Percentiles rank a stretch among this genome's conserved stretches.
These are phyloP conservation scores for Hipposideros larvatus DNA, from an alignment of 2,797 vertebrate species.

Conservation along the genomic window DNA sequence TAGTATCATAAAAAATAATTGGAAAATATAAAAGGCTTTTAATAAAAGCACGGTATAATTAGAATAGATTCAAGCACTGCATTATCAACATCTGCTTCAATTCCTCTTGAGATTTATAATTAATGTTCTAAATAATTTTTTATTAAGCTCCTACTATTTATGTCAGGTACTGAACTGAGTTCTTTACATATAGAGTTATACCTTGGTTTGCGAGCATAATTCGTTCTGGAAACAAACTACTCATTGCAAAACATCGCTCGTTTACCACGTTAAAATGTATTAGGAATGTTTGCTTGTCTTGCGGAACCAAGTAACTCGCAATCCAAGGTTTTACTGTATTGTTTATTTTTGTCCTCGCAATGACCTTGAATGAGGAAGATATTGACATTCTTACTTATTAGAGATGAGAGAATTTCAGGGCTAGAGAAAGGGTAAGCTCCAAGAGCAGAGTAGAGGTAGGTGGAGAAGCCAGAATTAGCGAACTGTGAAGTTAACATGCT, in stretches of 20 bases:
- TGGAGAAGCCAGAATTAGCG: not conserved
- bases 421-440: not conserved
- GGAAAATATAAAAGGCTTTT: conserved; percentile 37
- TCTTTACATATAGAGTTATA: not conserved
- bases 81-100: conserved; percentile 42
- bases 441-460: not conserved
- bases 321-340: not conserved
- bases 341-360: not conserved
- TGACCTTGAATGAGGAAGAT: not conserved
- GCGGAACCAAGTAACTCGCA: too few relatives aligned
- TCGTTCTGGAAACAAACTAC: too few relatives aligned
- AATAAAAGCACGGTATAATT: conserved; percentile 57
- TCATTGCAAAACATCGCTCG: too few relatives aligned
- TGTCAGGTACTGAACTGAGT: not conserved
- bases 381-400: not conserved
- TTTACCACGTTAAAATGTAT: too few relatives aligned
- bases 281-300: too few relatives aligned
- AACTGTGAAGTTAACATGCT: not conserved
- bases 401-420: not conserved
- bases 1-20: conserved; percentile 16
- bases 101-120: conserved; percentile 49
- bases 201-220: too few relatives aligned
- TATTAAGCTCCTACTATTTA: conserved; percentile 37
- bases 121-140: conserved; percentile 65
- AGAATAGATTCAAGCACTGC: conserved; percentile 42